Conservation (phyloP, 2,113 vertebrate species). For the Tenrec ecaudatus region DNA sequence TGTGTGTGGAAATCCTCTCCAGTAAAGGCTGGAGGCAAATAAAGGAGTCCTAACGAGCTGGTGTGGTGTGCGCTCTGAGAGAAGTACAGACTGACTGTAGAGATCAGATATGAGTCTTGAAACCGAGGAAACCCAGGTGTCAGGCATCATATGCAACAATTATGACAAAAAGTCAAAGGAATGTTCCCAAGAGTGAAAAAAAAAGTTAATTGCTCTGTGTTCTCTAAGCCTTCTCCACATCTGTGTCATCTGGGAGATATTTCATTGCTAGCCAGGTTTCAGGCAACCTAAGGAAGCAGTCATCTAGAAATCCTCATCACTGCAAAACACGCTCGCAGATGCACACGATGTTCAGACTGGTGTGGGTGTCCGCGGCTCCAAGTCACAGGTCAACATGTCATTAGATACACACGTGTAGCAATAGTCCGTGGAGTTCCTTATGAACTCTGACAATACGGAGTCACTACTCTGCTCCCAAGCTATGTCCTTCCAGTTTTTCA, state of each 20-base stretch:
- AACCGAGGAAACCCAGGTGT: not conserved
- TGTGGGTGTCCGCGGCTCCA: not conserved
- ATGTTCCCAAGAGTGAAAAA: slow-evolving; percentile 18
- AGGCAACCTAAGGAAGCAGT: slow-evolving; percentile 13
- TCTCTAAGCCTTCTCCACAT: not conserved
- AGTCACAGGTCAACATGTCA: not conserved
- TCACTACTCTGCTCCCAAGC: slow-evolving; percentile 15
- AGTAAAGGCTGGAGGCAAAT: not conserved
- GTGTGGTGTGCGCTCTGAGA: not conserved
- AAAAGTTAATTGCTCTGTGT: slow-evolving; percentile 22
- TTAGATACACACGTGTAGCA: not conserved
- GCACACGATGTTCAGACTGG: slow-evolving; percentile 26
- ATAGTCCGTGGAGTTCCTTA: slow-evolving; percentile 15
- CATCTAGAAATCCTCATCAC: slow-evolving; percentile 37
- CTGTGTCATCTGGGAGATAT: not conserved
- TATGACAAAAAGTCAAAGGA: slow-evolving; percentile 33
- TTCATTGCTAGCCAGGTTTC: not conserved
- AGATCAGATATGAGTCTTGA: not conserved
- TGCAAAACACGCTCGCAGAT: slow-evolving; percentile 51
- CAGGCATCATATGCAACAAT: not conserved
- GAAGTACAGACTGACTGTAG: not conserved
- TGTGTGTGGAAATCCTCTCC: not conserved
- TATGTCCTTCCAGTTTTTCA: slow-evolving; percentile 11
- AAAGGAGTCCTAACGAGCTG: not conserved
- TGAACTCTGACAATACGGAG: not conserved